Base-by-base conservation (phyloP, 2,888 invertebrate genomes). In the Drosophila crucigera region DNA sequence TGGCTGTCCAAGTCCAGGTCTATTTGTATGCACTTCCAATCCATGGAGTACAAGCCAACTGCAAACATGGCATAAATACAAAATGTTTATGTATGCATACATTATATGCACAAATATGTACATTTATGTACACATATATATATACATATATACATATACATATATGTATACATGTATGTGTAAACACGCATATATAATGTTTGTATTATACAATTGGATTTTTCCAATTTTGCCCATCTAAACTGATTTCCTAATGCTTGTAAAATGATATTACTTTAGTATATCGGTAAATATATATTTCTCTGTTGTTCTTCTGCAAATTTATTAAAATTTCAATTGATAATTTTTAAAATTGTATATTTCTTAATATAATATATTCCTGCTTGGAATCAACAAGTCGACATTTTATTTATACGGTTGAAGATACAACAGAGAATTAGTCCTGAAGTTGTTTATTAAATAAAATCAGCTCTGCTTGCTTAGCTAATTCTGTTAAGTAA, bases 21-120 rank as follows among this genome's bases (percentile, higher is more conserved):
- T 64, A 71, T 73, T 73, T 73, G 70, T 70, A 72, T 64, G 70
- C 72, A 72, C 64, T 72, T 63, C 63, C 69, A 63, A 25, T 33
- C 69, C 63, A 53, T 63, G 59, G 49, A 49, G 68, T 28, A 55
- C 52, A 58, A 47, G 28, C 50, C 69, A 63, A 72, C 28, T 31
- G 53, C 69, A 72, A 69, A 72, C 63, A 63, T 63, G 56, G 53
- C 37, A 69, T 25, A 43, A 55, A 58, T 63, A 63, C n/a, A 41
- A 33, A 70, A 63, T 47, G 49, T 30, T 33, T 50, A 41, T 50
- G 9, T 33, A 37, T 28, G 28, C 47, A 60, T 30, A 53, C 31
- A 22, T 53, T 43, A 50, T 33, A 30, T 47, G 25, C 28, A 28
- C 37, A 33, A n/a, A 61, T 35, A 31, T 28, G 37, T 50, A 62